Base-by-base conservation (phyloP, 2,113 vertebrate species). In the Paedocypris sp. region DNA sequence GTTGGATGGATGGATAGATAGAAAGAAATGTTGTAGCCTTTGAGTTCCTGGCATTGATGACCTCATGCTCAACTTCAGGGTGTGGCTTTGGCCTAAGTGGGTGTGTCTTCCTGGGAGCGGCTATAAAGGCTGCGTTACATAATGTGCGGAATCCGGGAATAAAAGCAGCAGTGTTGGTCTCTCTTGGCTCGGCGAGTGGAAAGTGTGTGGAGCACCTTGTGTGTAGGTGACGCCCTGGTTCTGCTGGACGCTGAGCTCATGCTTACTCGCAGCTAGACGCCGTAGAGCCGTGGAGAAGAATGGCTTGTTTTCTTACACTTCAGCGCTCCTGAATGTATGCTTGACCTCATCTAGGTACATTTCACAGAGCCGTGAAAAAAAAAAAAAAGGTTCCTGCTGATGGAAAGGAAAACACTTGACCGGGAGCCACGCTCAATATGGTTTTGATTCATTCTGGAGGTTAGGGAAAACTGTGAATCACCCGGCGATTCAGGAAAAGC, bases 151-250 rank as follows among this genome's bases (percentile, higher is more conserved):
- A 75, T 25, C 70, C 69, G 52, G 73, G 71, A 68, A 69, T 35
- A 1, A 84, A 70, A 75, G 72, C 50, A 62, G 70, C 77, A 62
- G 78, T 85, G 81, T 86, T 77, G 68, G 70, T n/a, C 32, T 15
- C 15, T 28, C 71, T 77, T 85, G 84, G 82, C 82, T 4, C 66
- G 36, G 32, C 0, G 22, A 50, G 20, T 81, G 85, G 85, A 86
- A 87, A 85, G 66, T 72, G 63, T 43, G n/a, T 66, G 70, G 75
- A 62, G 68, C 70, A 69, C 79, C 71, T 78, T 73, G 20, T 64
- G 47, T 74, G 72, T 68, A 73, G 45, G 75, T 68, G 77, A 81
- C 72, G 73, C 73, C 35, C 64, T 62, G 76, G 68, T 77, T 73
- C 66, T 75, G 68, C 58, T 7, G 51, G 68, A 57, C 20, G 65